phyloP scores from a whole-genome alignment of 2,797 vertebrate genomes.

The Rhinella marina region DNA sequence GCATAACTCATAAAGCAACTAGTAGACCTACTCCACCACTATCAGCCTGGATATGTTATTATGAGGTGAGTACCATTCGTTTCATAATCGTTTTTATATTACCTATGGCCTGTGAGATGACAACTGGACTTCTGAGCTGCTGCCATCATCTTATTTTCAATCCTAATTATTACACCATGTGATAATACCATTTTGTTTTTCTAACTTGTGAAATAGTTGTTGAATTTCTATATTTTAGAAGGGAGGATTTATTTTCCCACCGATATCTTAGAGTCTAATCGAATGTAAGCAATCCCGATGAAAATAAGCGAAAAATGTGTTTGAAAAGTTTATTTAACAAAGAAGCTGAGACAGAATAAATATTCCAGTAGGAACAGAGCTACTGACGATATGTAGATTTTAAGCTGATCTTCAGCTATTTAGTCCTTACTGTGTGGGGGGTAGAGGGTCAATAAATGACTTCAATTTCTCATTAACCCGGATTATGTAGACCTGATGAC shows the following conservation, averaged over 20 bases:
- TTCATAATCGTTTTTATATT: not conserved
- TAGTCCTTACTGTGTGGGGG: not conserved
- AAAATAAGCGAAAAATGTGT: slow-evolving; percentile 48
- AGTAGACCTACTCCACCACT: not conserved
- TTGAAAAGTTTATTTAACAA: slow-evolving; percentile 49
- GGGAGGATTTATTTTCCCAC: slow-evolving; percentile 36
- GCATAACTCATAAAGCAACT: not conserved
- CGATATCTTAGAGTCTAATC: slow-evolving; percentile 10
- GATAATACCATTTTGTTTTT: slow-evolving; percentile 33
- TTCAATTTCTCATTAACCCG: not conserved
- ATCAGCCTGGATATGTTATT: not conserved
- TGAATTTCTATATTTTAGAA: slow-evolving; percentile 29
- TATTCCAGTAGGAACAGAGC: slow-evolving; percentile 20
- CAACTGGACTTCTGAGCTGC: not conserved
- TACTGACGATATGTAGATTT: slow-evolving; percentile 16
- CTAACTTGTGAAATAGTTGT: slow-evolving; percentile 35
- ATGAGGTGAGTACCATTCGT: not conserved
- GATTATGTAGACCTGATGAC: not conserved
- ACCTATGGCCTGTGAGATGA: not conserved
- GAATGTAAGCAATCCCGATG: slow-evolving; percentile 22
- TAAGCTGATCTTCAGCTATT: not conserved
- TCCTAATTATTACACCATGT: slow-evolving; percentile 31
- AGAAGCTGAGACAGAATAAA: slow-evolving; percentile 41
- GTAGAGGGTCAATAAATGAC: slow-evolving; percentile 7
- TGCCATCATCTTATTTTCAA: slow-evolving; percentile 5